These are phyloP conservation scores for Hipparchia sbordonii DNA, from an alignment of 2,888 invertebrate species.

Conservation along the genomic window DNA sequence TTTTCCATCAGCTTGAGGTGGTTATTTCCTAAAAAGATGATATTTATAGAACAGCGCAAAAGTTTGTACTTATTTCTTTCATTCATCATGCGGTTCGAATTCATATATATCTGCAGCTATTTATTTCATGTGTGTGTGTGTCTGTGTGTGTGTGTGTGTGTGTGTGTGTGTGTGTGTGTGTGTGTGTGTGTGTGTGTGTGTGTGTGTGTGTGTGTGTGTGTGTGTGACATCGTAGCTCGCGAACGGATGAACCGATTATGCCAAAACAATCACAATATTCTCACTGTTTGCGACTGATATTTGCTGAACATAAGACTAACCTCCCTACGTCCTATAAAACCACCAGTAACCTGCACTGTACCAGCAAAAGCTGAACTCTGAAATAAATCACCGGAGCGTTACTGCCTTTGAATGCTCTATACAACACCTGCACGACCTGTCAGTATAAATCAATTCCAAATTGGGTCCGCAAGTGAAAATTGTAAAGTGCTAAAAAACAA, in stretches of 20 bases:
- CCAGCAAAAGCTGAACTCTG: constrained; percentile 31
- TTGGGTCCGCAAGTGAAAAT: constrained; percentile 7
- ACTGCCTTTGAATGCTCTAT: constrained; percentile 30
- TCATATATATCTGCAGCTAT: too few species aligned
- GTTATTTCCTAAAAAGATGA: constrained; percentile 18
- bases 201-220: too few species aligned
- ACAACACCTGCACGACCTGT: constrained; percentile 11
- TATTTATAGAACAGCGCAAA: not conserved
- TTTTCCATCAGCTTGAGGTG: constrained; percentile 26
- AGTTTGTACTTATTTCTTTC: not conserved
- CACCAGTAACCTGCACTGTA: constrained; percentile 29
- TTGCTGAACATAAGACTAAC: not conserved
- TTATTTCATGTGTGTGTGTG: too few species aligned
- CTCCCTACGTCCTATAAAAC: constrained; percentile 1
- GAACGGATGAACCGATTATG: not conserved
- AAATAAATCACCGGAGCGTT: constrained; percentile 34
- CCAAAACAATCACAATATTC: not conserved
- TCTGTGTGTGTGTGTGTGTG: too few species aligned
- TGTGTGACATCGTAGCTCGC: too few species aligned
- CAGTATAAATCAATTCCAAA: constrained; percentile 10
- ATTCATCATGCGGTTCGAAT: too few species aligned
- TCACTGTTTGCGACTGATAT: not conserved
- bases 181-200: too few species aligned
- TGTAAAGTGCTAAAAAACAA: not conserved
- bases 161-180: too few species aligned